Evolutionary conservation across 2,888 invertebrate species (phyloP), one percentile per base, ranked within the genome.

Genomic region (Luperina nickerlii): DNA sequence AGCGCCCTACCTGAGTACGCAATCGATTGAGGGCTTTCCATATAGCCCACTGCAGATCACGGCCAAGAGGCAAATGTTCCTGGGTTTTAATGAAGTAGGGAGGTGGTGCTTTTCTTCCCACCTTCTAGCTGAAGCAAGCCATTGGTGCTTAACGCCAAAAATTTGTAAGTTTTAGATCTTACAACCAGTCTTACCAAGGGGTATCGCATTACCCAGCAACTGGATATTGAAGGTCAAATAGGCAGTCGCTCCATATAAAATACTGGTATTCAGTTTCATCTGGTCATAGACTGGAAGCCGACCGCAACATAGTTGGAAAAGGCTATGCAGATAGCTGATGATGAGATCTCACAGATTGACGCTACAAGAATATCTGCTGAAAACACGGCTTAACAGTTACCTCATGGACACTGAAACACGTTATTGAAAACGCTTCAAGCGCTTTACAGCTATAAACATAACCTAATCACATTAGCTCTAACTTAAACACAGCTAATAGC

Each of bases 401-500:
- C n/a, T 38, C 7, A 38, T 48, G 11, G 42, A 27, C n/a, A n/a
- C 20, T 68, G n/a, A 78, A 78, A 57, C 8, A 0, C 27, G 24
- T 79, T 24, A 48, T 79, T 45, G 62, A 67, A 83, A 85, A 54
- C 62, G 38, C 62, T 78, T 70, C 54, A 77, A 77, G 27, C 60
- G 24, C 65, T 13, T 42, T n/a, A 38, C 38, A 51, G 62, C 60
- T 45, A 79, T 72, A 81, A 81, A 88, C 77, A 85, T 83, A 73
- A 82, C 78, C 76, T 85, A 88, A 87, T 87, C 80, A 86, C 80
- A 89, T 88, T 79, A 89, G 63, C 65, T 76, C 84, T 81, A 91
- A 89, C 90, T 90, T 90, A 91, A 91, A 92, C 91, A 90, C 89
- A 91, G 90, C 91, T 92, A 91, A 91, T 88, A 88, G 90, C 90